A percentile compares a stretch with the other conserved stretches of the same genome.
These are phyloP conservation scores for Eubasilissa splendida DNA, from an alignment of 2,888 invertebrate genomes.

Conservation along the genomic window DNA sequence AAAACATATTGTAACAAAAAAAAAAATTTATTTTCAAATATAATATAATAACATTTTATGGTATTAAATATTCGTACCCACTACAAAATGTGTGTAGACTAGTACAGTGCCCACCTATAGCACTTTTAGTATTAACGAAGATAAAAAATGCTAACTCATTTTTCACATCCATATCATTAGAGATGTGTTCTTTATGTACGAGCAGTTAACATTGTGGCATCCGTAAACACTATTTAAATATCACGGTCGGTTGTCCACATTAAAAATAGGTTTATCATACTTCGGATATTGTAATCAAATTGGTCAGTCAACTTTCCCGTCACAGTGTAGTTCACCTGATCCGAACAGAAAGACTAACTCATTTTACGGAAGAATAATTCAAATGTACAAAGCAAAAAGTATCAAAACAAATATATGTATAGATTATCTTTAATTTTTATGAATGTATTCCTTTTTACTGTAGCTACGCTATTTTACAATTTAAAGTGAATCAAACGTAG, in stretches of 20 bases:
- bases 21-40: no score
- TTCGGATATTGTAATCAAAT: conserved; percentile 47
- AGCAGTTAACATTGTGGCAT: conserved; percentile 17
- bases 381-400: neutral
- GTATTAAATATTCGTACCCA: no score
- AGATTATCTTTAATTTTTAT: no score
- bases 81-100: neutral
- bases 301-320: conserved; percentile 50
- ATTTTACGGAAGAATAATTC: neutral
- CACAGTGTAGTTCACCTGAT: conserved; percentile 34
- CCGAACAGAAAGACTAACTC: neutral
- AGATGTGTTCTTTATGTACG: conserved; percentile 22
- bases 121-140: neutral
- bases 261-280: conserved; percentile 47
- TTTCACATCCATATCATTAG: conserved; percentile 23
- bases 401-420: neutral
- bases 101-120: no score
- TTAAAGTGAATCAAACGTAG: no score
- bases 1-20: no score
- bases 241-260: conserved; percentile 45
- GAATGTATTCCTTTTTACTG: no score
- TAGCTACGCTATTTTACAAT: no score
- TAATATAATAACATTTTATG: no score
- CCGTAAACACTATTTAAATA: conserved; percentile 43
- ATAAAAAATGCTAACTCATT: neutral